Evolutionary conservation across 2,888 invertebrate genomes (phyloP).

Genomic region (Coenonympha glycerion): DNA sequence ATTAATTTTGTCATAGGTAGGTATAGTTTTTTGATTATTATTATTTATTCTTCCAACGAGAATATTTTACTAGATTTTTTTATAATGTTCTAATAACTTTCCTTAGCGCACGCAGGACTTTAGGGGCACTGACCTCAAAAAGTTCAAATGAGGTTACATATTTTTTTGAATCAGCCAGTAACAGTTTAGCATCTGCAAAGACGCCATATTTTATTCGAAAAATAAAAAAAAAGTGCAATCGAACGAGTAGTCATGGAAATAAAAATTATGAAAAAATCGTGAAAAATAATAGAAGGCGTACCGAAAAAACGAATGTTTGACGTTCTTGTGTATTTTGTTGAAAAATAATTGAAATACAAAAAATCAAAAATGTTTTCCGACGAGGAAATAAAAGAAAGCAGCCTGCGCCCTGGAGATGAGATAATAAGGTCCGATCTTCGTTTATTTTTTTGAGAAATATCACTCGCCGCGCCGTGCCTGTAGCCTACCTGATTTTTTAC

Average conservation of each 20-base stretch:
- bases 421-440: conserved; percentile 62
- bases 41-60: no score
- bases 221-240: conserved; percentile 37
- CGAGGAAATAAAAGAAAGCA: conserved; percentile 69
- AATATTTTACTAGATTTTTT: no score
- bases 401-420: conserved; percentile 63
- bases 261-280: conserved; percentile 33
- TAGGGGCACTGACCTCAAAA: conserved; percentile 24
- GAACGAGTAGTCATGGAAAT: conserved; percentile 55
- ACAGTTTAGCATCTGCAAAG: background rate
- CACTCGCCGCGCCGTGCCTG: conserved; percentile 35
- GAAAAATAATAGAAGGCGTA: conserved; percentile 39
- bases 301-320: conserved; percentile 54
- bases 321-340: conserved; percentile 56
- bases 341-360: conserved; percentile 66
- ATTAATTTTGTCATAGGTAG: background rate
- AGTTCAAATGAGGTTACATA: conserved; percentile 48
- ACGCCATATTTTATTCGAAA: conserved; percentile 7
- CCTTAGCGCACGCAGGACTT: background rate
- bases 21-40: background rate
- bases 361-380: conserved; percentile 72
- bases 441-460: conserved; percentile 34
- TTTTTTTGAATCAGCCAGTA: conserved; percentile 16
- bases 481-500: background rate
- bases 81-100: background rate